phyloP scores from a whole-genome alignment of 2,797 vertebrate genomes.

The Varecia variegata region DNA sequence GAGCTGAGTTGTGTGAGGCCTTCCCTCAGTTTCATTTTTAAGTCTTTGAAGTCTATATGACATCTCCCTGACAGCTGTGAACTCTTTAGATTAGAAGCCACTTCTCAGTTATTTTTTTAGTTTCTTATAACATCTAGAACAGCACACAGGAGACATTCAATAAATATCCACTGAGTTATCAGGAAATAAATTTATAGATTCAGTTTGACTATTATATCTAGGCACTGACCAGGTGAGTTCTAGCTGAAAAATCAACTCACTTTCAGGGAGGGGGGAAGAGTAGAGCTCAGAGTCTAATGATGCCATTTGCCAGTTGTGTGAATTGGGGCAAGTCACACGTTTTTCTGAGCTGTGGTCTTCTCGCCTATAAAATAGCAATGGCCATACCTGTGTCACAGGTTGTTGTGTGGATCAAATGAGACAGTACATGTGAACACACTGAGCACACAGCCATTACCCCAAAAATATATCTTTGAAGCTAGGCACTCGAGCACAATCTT shows the following conservation, averaged over 20 bases:
- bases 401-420: background rate
- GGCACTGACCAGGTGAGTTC: background rate
- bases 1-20: background rate
- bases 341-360: background rate
- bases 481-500: background rate
- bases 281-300: background rate
- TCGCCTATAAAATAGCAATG: background rate
- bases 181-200: slow-evolving; percentile 14
- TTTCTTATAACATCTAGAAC: background rate
- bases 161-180: background rate
- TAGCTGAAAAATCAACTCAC: background rate
- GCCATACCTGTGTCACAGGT: background rate
- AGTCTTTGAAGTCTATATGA: background rate
- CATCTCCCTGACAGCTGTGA: background rate
- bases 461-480: background rate
- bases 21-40: background rate
- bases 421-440: background rate
- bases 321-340: background rate
- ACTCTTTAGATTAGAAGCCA: slow-evolving; percentile 19
- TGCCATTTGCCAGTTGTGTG: background rate
- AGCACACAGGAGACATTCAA: background rate
- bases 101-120: background rate
- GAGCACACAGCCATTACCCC: background rate
- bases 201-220: background rate
- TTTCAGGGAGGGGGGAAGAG: background rate